phyloP scores from a whole-genome alignment of 64 coral and sea anemone genomes.

The Hydrozoanthus tunicans region DNA sequence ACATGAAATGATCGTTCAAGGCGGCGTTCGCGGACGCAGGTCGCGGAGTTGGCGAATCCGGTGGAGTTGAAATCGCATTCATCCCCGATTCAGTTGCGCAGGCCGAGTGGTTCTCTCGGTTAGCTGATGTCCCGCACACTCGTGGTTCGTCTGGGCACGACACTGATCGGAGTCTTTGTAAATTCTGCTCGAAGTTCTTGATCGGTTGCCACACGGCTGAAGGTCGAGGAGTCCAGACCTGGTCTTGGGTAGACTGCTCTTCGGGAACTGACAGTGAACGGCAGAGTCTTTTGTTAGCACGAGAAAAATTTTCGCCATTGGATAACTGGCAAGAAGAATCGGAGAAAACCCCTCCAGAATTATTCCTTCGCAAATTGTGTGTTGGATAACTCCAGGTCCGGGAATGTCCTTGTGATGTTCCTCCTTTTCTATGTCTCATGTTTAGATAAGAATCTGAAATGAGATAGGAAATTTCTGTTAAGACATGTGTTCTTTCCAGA shows the following conservation, averaged over 20 bases:
- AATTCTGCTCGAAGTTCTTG: slow-evolving; percentile 52
- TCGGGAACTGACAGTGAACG: slow-evolving; percentile 80
- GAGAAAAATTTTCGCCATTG: slow-evolving; percentile 30
- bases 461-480: slow-evolving; percentile 58
- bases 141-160: slow-evolving; percentile 63
- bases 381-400: slow-evolving; percentile 88
- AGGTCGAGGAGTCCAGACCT: slow-evolving; percentile 78
- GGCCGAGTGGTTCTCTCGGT: not conserved
- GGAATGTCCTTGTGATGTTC: slow-evolving; percentile 60
- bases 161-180: slow-evolving; percentile 58
- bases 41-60: slow-evolving; percentile 83
- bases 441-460: slow-evolving; percentile 72
- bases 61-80: slow-evolving; percentile 82
- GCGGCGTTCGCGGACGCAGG: slow-evolving; percentile 88
- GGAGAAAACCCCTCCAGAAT: slow-evolving; percentile 59
- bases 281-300: slow-evolving; percentile 88
- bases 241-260: slow-evolving; percentile 49
- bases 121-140: slow-evolving; percentile 8
- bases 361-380: slow-evolving; percentile 57
- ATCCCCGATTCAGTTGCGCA: slow-evolving; percentile 22
- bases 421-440: slow-evolving; percentile 47
- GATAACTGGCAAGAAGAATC: slow-evolving; percentile 55
- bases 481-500: slow-evolving; percentile 88
- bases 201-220: slow-evolving; percentile 89
- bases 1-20: slow-evolving; percentile 56